Evolutionary conservation across 2,113 vertebrate species (phyloP).

Genomic region (Gadus chalcogrammus): DNA sequence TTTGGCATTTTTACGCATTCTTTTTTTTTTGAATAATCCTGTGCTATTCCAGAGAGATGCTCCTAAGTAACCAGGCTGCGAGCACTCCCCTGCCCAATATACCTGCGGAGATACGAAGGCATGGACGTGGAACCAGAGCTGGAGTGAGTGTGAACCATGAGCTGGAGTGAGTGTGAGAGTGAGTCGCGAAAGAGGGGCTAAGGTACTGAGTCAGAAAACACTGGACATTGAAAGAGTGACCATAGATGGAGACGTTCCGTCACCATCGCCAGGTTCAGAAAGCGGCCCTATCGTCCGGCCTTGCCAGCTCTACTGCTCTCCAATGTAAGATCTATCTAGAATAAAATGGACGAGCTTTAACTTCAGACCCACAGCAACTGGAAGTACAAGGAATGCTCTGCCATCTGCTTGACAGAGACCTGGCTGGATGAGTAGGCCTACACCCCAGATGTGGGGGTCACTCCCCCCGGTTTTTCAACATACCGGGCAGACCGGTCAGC

Average conservation of each 20-base stretch:
- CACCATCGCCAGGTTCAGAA: slow-evolving; percentile 1
- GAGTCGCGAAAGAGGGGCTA: no score
- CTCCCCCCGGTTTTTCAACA: background rate
- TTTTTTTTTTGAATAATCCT: no score
- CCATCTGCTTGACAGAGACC: slow-evolving; percentile 1
- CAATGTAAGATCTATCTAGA: background rate
- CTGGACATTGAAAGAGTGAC: no score
- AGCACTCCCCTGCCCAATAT: no score
- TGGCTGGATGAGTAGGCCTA: slow-evolving; percentile 2
- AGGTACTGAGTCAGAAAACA: no score
- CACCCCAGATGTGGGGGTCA: background rate
- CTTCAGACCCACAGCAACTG: background rate
- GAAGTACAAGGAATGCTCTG: background rate
- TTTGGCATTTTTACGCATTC: no score
- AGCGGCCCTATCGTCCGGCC: background rate
- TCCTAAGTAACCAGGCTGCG: no score
- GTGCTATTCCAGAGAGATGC: no score
- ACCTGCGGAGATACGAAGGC: no score
- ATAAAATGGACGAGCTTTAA: background rate
- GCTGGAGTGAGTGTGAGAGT: no score
- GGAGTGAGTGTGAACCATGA: no score
- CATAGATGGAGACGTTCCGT: background rate
- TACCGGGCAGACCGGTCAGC: background rate
- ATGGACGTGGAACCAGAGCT: no score
- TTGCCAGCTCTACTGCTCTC: background rate